These are phyloP conservation scores for Acanthopagrus latus DNA, from an alignment of 2,797 vertebrate species.

Conservation along the genomic window DNA sequence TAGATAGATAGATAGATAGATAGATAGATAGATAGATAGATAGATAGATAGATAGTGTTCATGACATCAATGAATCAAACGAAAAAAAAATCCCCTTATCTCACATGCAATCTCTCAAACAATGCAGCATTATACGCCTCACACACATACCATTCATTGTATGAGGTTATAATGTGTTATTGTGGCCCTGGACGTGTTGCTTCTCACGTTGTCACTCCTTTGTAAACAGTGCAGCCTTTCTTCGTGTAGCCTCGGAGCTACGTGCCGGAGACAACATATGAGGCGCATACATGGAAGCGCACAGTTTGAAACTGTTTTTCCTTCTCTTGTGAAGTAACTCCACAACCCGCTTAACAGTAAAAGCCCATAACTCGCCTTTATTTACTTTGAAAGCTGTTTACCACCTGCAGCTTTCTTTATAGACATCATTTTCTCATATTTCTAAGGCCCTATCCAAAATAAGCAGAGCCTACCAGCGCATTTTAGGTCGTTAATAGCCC, in stretches of 20 bases:
- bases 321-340: not conserved
- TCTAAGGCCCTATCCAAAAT: not conserved
- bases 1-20: not conserved
- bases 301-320: not conserved
- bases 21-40: not conserved
- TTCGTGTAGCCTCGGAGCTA: not conserved
- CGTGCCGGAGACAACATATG: not conserved
- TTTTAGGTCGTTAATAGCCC: not conserved
- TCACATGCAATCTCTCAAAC: not conserved
- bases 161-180: not conserved
- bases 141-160: not conserved
- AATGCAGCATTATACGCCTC: not conserved
- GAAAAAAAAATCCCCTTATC: slow-evolving; percentile 14
- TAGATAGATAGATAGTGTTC: not conserved
- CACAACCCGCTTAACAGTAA: not conserved
- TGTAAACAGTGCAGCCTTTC: slow-evolving; percentile 15
- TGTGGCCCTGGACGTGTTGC: slow-evolving; percentile 8
- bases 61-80: not conserved
- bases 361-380: too few species aligned
- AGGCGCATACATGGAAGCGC: not conserved
- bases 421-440: not conserved
- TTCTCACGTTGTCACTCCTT: not conserved
- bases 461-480: not conserved
- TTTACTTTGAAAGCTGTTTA: not conserved
- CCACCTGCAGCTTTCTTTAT: not conserved